Percentiles rank a stretch among this genome's conserved stretches.
Conservation (phyloP, 2,113 vertebrate species). For the Chaetorhynchus papuensis region DNA sequence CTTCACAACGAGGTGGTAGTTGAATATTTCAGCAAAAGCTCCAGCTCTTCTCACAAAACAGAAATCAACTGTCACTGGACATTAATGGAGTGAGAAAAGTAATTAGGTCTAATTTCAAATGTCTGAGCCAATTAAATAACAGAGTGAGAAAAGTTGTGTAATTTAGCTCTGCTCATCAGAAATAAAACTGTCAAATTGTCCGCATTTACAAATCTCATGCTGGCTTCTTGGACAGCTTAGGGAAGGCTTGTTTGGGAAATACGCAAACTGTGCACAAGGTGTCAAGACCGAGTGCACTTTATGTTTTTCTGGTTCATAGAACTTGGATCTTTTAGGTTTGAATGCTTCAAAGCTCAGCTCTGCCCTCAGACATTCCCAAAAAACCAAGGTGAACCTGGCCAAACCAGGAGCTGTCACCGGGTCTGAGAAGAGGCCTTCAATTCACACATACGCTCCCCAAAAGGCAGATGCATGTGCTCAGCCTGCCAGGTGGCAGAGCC, state of each 20-base stretch:
- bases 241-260: background rate
- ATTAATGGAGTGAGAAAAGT: conserved; percentile 21
- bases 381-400: background rate
- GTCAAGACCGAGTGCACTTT: background rate
- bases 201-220: background rate
- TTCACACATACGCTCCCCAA: background rate
- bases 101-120: conserved; percentile 55
- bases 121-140: background rate
- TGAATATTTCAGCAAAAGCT: background rate
- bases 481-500: background rate
- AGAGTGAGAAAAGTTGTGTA: background rate
- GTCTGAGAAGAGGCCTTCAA: background rate
- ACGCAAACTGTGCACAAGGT: background rate
- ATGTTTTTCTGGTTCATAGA: background rate
- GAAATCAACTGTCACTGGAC: background rate
- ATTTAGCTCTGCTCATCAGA: conserved; percentile 3
- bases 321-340: background rate
- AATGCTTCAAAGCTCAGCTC: background rate
- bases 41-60: background rate
- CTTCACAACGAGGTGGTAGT: background rate
- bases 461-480: background rate
- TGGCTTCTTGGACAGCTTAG: background rate
- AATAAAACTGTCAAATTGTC: background rate
- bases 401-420: background rate
- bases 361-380: background rate